A percentile compares a stretch with the other conserved stretches of the same genome.
These are phyloP conservation scores for Hyles vespertilio DNA, from an alignment of 1,140 invertebrate genomes.

Conservation along the genomic window DNA sequence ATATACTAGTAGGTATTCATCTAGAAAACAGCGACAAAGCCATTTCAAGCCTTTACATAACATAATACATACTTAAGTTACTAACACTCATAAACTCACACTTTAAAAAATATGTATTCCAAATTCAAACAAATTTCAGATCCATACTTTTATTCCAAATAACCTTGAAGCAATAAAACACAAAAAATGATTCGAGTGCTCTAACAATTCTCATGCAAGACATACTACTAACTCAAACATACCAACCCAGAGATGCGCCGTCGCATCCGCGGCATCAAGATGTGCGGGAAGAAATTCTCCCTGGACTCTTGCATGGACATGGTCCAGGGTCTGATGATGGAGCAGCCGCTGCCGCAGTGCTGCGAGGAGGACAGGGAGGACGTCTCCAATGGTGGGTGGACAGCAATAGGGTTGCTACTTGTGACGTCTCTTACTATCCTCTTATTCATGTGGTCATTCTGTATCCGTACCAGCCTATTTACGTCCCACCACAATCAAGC, in stretches of 20 bases:
- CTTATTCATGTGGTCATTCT: neutral
- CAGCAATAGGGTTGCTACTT: neutral
- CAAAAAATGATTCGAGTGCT: neutral
- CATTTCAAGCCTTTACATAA: too few relatives aligned
- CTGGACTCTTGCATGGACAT: constrained; percentile 94
- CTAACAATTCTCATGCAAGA: neutral
- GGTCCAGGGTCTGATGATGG: constrained; percentile 81
- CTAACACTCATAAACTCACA: too few relatives aligned
- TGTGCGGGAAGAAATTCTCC: constrained; percentile 90
- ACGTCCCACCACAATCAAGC: neutral
- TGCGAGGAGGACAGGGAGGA: constrained; percentile 76
- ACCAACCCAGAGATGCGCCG: constrained; percentile 80
- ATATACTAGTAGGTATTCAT: too few relatives aligned
- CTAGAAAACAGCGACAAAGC: too few relatives aligned
- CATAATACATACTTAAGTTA: too few relatives aligned
- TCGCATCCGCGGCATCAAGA: constrained; percentile 89
- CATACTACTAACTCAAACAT: too few relatives aligned
- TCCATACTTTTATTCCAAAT: too few relatives aligned
- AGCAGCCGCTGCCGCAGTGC: constrained; percentile 76
- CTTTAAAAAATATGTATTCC: too few relatives aligned
- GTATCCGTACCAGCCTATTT: neutral
- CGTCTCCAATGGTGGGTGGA: constrained; percentile 52
- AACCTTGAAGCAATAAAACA: too few relatives aligned
- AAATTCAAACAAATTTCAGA: too few relatives aligned
- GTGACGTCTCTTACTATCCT: neutral